A percentile compares a stretch with the other conserved stretches of the same genome.
These are phyloP conservation scores for Eudorcas thomsonii DNA, from an alignment of 2,113 vertebrate genomes.

Conservation along the genomic window DNA sequence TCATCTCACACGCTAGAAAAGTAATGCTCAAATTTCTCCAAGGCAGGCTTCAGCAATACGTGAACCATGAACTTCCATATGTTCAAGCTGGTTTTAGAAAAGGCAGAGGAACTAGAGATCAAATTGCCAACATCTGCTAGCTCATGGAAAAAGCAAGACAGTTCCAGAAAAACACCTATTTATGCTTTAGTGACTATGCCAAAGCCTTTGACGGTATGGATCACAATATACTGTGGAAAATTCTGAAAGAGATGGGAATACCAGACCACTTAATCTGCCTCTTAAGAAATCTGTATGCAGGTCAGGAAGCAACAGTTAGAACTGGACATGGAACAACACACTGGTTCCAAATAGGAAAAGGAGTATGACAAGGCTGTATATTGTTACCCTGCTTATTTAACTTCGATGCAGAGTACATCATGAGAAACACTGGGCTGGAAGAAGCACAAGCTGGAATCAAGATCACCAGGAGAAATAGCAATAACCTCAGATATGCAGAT, in stretches of 20 bases:
- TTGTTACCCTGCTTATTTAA: background rate
- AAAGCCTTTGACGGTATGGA: background rate
- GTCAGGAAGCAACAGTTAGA: background rate
- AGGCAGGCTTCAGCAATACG: background rate
- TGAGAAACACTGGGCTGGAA: accelerated
- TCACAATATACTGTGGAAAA: background rate
- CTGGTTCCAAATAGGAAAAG: background rate
- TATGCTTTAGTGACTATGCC: background rate
- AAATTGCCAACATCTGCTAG: background rate
- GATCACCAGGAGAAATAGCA: background rate
- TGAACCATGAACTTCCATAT: background rate
- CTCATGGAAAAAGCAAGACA: background rate
- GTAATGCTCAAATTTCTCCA: background rate
- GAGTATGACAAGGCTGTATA: accelerated
- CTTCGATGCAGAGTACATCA: background rate
- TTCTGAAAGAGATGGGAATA: background rate
- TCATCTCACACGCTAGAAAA: background rate
- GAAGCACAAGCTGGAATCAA: background rate
- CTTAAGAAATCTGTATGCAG: background rate
- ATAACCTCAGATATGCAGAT: background rate
- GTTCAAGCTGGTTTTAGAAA: background rate
- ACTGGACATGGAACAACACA: background rate
- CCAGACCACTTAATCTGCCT: background rate
- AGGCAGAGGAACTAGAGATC: background rate
- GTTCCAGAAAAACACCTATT: background rate